Conservation (phyloP, 2,797 vertebrate genomes). For the Bufotes viridis region DNA sequence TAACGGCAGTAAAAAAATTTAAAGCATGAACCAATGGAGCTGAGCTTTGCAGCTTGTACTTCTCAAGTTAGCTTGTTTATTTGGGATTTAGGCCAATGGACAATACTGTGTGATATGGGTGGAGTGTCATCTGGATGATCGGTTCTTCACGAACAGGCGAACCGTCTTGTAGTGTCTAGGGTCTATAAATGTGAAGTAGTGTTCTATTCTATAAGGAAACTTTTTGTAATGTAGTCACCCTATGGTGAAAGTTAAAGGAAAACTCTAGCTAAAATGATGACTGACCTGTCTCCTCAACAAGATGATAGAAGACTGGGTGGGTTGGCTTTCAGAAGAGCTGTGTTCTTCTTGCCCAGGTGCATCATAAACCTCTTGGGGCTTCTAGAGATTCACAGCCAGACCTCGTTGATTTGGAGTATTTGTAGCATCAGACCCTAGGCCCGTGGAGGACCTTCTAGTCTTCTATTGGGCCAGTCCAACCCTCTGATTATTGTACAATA, state of each 20-base stretch:
- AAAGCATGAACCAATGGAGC: not conserved
- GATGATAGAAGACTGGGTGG: not conserved
- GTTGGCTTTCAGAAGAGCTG: not conserved
- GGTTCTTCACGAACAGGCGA: not conserved
- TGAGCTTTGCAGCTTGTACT: not conserved
- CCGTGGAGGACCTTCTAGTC: not conserved
- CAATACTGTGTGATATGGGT: not conserved
- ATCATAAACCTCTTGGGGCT: no score
- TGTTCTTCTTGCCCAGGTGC: not conserved
- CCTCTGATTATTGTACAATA: not conserved
- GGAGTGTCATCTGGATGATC: not conserved
- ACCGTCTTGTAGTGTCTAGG: not conserved
- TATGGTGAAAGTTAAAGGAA: no score
- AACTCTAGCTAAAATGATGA: not conserved
- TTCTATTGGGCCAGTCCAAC: not conserved
- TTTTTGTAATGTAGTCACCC: no score
- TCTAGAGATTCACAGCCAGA: no score
- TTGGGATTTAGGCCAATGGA: not conserved
- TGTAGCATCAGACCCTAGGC: not conserved
- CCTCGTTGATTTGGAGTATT: no score
- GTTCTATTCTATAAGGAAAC: not conserved
- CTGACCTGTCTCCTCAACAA: not conserved
- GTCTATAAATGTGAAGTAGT: no score
- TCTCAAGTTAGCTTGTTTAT: not conserved
- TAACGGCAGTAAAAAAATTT: not conserved